Percentiles rank a stretch among this genome's conserved stretches.
phyloP scores from a whole-genome alignment of 2,888 invertebrate genomes.

The Pristionchus maxplancki region DNA sequence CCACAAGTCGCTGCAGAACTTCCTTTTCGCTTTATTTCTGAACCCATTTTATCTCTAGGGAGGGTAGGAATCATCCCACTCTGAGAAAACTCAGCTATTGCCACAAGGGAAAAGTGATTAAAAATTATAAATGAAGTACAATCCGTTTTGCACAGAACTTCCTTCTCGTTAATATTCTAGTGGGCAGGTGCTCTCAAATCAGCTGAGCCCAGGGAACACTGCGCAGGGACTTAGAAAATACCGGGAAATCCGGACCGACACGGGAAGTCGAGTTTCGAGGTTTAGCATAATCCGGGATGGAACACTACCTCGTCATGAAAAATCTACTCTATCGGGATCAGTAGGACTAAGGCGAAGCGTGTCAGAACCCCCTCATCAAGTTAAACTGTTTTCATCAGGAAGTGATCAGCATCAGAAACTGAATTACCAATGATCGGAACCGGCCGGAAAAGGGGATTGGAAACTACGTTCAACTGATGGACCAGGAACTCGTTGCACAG shows the following conservation, averaged over 20 bases:
- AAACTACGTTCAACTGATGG: too few species aligned
- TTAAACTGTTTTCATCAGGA: not conserved
- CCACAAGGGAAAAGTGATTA: too few species aligned
- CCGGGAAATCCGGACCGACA: too few species aligned
- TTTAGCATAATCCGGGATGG: not conserved
- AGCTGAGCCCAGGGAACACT: not conserved
- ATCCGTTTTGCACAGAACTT: not conserved
- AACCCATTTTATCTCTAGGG: not conserved
- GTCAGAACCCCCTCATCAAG: too few species aligned
- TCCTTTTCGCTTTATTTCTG: not conserved
- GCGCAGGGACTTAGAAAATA: not conserved
- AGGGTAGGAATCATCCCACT: too few species aligned
- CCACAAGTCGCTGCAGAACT: not conserved
- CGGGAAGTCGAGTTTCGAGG: not conserved
- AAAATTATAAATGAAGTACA: not conserved
- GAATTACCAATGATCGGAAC: not conserved
- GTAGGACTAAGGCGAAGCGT: too few species aligned
- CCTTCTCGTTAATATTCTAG: not conserved
- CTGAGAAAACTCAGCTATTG: too few species aligned
- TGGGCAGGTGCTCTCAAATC: not conserved
- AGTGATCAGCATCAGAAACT: not conserved
- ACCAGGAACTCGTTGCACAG: too few species aligned
- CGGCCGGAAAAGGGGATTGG: not conserved
- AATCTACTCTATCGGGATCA: too few species aligned
- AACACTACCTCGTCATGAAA: too few species aligned